phyloP scores from a whole-genome alignment of 2,113 vertebrate species.

The Oncorhynchus masou region DNA sequence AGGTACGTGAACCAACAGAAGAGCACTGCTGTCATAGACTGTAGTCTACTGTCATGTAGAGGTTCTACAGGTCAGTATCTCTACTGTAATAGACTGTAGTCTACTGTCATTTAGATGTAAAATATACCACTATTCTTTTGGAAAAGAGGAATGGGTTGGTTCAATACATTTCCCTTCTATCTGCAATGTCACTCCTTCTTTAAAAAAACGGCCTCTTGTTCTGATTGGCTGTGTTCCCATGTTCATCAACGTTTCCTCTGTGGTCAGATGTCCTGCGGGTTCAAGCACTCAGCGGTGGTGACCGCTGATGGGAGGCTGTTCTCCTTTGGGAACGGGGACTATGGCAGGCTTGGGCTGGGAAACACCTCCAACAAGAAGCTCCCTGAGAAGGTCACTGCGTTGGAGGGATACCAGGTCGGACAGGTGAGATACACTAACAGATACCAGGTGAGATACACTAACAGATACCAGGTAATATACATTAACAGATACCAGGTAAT shows the following conservation, averaged over 20 bases:
- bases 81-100: too few species aligned
- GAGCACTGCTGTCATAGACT: too few species aligned
- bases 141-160: background rate
- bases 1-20: constrained; percentile 46
- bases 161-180: background rate
- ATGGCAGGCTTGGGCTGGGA: constrained; percentile 77
- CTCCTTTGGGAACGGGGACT: constrained; percentile 79
- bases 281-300: constrained; percentile 79
- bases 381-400: constrained; percentile 76
- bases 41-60: too few species aligned
- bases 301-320: constrained; percentile 79
- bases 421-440: constrained; percentile 74
- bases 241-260: too few species aligned
- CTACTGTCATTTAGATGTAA: too few species aligned
- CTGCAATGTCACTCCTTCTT: background rate
- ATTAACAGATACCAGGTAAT: too few species aligned
- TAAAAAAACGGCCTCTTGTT: too few species aligned
- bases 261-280: constrained; percentile 77
- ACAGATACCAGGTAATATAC: too few species aligned
- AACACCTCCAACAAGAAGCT: constrained; percentile 82
- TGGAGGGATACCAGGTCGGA: constrained; percentile 75
- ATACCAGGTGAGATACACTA: too few species aligned
- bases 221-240: background rate
- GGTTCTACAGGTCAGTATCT: too few species aligned
- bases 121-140: too few species aligned